phyloP scores from a whole-genome alignment of 2,797 vertebrate genomes.

The Myotis pilosus region DNA sequence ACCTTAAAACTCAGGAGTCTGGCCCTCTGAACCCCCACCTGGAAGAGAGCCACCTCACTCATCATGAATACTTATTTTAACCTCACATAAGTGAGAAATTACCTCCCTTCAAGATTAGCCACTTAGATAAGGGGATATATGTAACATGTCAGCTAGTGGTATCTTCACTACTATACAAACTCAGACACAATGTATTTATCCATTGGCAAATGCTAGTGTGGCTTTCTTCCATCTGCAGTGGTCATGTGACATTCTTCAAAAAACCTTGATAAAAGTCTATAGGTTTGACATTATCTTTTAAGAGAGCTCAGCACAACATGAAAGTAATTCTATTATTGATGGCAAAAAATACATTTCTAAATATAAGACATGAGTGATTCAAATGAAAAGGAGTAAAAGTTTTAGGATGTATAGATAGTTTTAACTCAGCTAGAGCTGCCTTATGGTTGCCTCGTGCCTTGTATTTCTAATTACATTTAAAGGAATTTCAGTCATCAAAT shows the following conservation, averaged over 20 bases:
- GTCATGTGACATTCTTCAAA: slow-evolving; percentile 48
- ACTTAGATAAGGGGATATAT: neutral
- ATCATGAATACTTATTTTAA: neutral
- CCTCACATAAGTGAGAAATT: neutral
- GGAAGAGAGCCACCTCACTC: neutral
- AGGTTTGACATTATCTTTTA: slow-evolving; percentile 49
- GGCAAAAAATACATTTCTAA: slow-evolving; percentile 62
- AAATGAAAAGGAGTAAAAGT: slow-evolving; percentile 70
- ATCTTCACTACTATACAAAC: slow-evolving; percentile 49
- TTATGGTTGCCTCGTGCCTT: slow-evolving; percentile 64
- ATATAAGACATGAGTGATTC: slow-evolving; percentile 62
- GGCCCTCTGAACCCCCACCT: neutral
- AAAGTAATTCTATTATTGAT: slow-evolving; percentile 62
- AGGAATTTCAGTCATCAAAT: slow-evolving; percentile 64
- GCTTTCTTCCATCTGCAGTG: slow-evolving; percentile 63
- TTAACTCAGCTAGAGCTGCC: slow-evolving; percentile 62
- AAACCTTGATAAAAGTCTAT: slow-evolving; percentile 31
- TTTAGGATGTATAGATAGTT: slow-evolving; percentile 62
- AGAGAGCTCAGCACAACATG: slow-evolving; percentile 21
- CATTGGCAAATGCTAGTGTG: slow-evolving; percentile 50
- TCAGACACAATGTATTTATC: slow-evolving; percentile 42
- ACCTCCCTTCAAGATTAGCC: neutral
- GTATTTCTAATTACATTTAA: slow-evolving; percentile 73
- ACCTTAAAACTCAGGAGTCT: neutral
- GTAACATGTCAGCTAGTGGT: neutral